These are phyloP conservation scores for Yponomeuta evonymella DNA, from an alignment of 2,888 invertebrate genomes.

Conservation along the genomic window DNA sequence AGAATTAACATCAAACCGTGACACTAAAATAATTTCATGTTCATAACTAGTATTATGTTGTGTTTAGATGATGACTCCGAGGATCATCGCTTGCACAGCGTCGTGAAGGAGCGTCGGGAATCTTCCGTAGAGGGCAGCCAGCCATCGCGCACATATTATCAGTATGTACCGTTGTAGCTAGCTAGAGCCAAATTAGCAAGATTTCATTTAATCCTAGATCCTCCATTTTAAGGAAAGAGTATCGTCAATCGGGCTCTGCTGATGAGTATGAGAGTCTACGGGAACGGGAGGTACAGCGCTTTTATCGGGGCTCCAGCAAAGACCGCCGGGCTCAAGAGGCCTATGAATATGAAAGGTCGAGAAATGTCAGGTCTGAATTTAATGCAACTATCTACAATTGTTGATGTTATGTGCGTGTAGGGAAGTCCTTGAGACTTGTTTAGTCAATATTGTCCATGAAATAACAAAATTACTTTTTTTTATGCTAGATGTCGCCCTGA, in stretches of 20 bases:
- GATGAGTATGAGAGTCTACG: slow-evolving; percentile 45
- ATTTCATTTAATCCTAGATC: background rate
- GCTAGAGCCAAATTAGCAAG: background rate
- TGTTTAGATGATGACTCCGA: slow-evolving; percentile 25
- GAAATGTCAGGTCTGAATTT: slow-evolving; percentile 45
- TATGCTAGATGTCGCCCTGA: background rate
- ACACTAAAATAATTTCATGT: too few relatives aligned
- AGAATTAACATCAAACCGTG: background rate
- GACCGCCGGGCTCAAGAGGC: slow-evolving; percentile 48
- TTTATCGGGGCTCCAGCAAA: slow-evolving; percentile 65
- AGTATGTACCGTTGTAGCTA: slow-evolving; percentile 43
- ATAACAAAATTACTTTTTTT: background rate
- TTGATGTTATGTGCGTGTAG: background rate
- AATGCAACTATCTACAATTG: background rate
- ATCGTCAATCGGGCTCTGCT: slow-evolving; percentile 43
- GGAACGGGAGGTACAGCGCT: slow-evolving; percentile 58
- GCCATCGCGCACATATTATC: slow-evolving; percentile 61
- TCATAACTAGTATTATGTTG: background rate
- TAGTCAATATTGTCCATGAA: background rate
- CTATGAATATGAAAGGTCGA: slow-evolving; percentile 47
- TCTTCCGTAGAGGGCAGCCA: slow-evolving; percentile 50
- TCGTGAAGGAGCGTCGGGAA: slow-evolving; percentile 57
- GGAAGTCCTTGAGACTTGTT: background rate
- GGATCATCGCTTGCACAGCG: slow-evolving; percentile 55
- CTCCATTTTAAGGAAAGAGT: slow-evolving; percentile 47